Evolutionary conservation across 2,113 vertebrate genomes (phyloP).

Genomic region (Stigmatopora argus): DNA sequence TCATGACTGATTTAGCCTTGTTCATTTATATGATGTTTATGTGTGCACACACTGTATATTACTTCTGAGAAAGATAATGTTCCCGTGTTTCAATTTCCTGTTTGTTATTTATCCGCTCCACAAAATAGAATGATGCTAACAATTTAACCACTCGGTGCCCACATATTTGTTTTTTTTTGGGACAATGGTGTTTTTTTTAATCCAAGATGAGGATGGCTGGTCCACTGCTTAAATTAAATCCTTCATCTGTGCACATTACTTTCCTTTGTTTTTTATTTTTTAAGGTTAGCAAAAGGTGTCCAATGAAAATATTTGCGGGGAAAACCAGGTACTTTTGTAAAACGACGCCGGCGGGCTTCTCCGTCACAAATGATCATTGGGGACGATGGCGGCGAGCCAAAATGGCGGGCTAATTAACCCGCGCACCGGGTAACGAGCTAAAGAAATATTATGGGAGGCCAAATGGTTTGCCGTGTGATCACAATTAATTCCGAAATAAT

Average conservation of each 20-base stretch:
- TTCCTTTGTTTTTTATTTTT: background rate
- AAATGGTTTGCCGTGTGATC: conserved; percentile 26
- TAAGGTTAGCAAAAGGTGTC: background rate
- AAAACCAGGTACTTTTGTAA: too few species aligned
- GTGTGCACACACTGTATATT: background rate
- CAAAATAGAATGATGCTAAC: conserved; percentile 84
- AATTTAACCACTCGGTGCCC: conserved; percentile 78
- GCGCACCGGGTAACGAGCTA: conserved; percentile 2
- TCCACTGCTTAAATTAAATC: conserved; percentile 52
- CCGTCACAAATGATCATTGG: conserved; percentile 9
- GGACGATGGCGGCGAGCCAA: conserved; percentile 16
- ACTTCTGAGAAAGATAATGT: conserved; percentile 17
- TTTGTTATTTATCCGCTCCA: conserved; percentile 37
- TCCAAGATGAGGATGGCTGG: conserved; percentile 59
- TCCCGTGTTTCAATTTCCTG: conserved; percentile 25
- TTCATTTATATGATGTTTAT: background rate
- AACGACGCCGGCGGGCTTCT: conserved; percentile 7
- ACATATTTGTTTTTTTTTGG: conserved; percentile 78
- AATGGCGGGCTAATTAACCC: conserved; percentile 19
- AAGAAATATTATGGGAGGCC: conserved; percentile 42
- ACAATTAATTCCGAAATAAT: conserved; percentile 47
- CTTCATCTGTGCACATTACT: conserved; percentile 13
- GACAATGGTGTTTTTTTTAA: conserved; percentile 67
- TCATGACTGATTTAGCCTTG: too few species aligned
- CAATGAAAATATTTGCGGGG: too few species aligned